These are phyloP conservation scores for Anthoptus insignis DNA, from an alignment of 2,888 invertebrate genomes.

Conservation along the genomic window DNA sequence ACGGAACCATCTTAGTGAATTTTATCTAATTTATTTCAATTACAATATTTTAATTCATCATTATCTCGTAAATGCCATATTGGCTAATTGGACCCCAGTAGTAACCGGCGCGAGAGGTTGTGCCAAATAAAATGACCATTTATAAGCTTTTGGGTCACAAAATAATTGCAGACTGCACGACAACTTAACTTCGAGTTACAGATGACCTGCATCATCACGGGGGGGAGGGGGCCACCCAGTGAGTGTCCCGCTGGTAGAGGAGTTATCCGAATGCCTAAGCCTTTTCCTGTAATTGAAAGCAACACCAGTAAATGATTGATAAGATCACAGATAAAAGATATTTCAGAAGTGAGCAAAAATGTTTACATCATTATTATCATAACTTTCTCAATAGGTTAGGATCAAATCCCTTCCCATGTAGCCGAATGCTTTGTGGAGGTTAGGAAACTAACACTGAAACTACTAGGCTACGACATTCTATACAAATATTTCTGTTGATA, in stretches of 20 bases:
- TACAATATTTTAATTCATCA: background rate
- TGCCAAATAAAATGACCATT: constrained; percentile 28
- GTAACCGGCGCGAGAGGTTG: background rate
- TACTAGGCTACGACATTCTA: too few relatives aligned
- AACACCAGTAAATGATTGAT: too few relatives aligned
- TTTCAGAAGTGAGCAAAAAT: too few relatives aligned
- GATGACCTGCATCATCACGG: background rate
- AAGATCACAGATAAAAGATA: too few relatives aligned
- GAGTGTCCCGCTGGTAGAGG: constrained; percentile 99
- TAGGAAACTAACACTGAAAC: too few relatives aligned
- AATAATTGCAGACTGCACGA: constrained; percentile 15
- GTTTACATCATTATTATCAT: too few relatives aligned
- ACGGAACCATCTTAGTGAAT: too few relatives aligned
- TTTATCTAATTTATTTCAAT: too few relatives aligned
- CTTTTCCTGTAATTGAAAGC: constrained; percentile 91
- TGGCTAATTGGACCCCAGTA: background rate
- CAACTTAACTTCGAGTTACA: constrained; percentile 6
- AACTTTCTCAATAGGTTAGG: too few relatives aligned
- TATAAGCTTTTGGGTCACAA: constrained; percentile 17
- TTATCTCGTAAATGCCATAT: background rate
- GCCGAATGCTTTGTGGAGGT: too few relatives aligned
- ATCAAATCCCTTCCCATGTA: too few relatives aligned
- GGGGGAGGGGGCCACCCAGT: constrained; percentile 96
- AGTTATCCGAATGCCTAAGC: constrained; percentile 97
- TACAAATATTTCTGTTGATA: too few relatives aligned